Evolutionary conservation across 2,888 invertebrate genomes (phyloP).

Genomic region (Linnaemya vulpina): DNA sequence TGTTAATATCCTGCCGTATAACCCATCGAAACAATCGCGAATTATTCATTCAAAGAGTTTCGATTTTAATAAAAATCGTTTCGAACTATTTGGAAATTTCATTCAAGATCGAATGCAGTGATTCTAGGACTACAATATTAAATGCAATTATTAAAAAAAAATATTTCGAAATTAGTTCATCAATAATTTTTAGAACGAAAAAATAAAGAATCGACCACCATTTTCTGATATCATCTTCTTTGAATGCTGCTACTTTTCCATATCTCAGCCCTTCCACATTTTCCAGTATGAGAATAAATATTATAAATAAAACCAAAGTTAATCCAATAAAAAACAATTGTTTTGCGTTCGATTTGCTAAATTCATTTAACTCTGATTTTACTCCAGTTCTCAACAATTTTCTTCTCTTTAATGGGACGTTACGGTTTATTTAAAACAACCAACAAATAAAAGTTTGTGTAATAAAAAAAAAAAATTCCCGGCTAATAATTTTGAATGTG

Average conservation of each 20-base stretch:
- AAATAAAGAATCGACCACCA: too few relatives aligned
- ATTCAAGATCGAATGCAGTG: too few relatives aligned
- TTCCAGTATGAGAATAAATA: constrained; percentile 1
- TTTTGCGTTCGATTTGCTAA: constrained; percentile 69
- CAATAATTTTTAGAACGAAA: too few relatives aligned
- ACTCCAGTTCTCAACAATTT: constrained; percentile 11
- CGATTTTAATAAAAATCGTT: too few relatives aligned
- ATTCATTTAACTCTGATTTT: constrained; percentile 49
- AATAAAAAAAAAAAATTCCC: constrained; percentile 7
- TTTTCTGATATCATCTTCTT: background rate
- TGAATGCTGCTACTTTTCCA: background rate
- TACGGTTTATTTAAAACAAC: constrained; percentile 57
- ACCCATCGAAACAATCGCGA: too few relatives aligned
- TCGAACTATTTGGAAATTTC: too few relatives aligned
- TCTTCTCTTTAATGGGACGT: constrained; percentile 30
- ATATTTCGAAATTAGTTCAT: too few relatives aligned
- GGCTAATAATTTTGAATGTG: constrained; percentile 49
- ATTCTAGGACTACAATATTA: too few relatives aligned
- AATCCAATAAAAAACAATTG: constrained; percentile 71
- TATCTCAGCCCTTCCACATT: constrained; percentile 11
- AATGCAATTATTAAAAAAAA: too few relatives aligned
- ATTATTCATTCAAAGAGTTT: too few relatives aligned
- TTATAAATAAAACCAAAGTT: constrained; percentile 58
- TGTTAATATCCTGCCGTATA: too few relatives aligned
- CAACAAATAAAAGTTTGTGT: constrained; percentile 6